Conservation (phyloP, 2,888 invertebrate genomes). For the Agonum fuliginosum region DNA sequence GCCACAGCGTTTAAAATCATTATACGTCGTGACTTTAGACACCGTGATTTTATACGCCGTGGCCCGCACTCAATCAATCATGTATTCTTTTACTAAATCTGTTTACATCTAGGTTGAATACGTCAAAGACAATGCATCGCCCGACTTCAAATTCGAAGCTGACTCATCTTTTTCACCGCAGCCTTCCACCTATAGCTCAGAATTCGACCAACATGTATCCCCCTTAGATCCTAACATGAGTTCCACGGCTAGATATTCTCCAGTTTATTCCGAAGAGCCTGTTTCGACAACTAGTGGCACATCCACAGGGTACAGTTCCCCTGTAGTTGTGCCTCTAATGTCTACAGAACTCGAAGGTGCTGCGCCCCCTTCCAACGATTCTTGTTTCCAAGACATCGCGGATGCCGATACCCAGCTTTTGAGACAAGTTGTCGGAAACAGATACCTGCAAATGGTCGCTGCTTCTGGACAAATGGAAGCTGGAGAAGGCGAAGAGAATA, state of each 20-base stretch:
- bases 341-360: constrained; percentile 65
- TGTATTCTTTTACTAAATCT: constrained; percentile 5
- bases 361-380: constrained; percentile 66
- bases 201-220: constrained; percentile 70
- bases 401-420: constrained; percentile 64
- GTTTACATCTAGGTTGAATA: constrained; percentile 69
- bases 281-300: constrained; percentile 63
- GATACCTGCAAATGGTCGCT: constrained; percentile 68
- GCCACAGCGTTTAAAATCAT: too few relatives aligned
- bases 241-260: constrained; percentile 78
- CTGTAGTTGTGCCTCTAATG: constrained; percentile 69
- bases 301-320: constrained; percentile 66
- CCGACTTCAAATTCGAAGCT: constrained; percentile 67
- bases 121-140: constrained; percentile 67
- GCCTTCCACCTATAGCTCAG: constrained; percentile 60
- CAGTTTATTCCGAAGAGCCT: constrained; percentile 72
- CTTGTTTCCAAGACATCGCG: constrained; percentile 31
- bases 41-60: too few relatives aligned
- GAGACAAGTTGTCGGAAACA: constrained; percentile 67
- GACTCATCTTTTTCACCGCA: constrained; percentile 63
- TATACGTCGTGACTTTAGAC: too few relatives aligned
- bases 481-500: constrained; percentile 45
- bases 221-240: constrained; percentile 75
- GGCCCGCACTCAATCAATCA: too few relatives aligned
- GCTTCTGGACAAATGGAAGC: constrained; percentile 53